Base-by-base conservation (phyloP, 1,140 invertebrate genomes). In the Euschistus heros region DNA sequence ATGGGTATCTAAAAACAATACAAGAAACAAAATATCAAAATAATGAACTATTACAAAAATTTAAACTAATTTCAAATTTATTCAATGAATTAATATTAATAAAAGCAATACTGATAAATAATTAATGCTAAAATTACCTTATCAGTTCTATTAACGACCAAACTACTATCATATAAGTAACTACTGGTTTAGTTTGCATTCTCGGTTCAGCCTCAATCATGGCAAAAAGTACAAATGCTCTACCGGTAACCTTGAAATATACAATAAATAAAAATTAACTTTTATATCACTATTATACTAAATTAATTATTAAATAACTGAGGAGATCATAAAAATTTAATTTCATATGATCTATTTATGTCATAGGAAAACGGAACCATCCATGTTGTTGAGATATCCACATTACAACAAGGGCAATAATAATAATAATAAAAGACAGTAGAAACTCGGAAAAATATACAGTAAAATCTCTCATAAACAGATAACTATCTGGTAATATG, bases 161-260 rank as follows among this genome's bases (percentile, higher is more conserved):
- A 6, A 89, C 78, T 7, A 88, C 70, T 73, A 95, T 91, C 13
- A 97, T 76, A 71, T 90, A 93, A 76, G 91, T 95, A 0, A 94
- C 81, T 1, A 89, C 86, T 0, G 91, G 89, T 69, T 92, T 91
- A 1, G 79, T 80, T 74, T 95, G 91, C 80, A 97, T 88, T 63
- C 90, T 78, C 0, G 86, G 82, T 73, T 97, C 93, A 17, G 84
- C 79, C 69, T 90, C 85, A 20, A 96, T 86, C 81, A 95, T 85
- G 2, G 79, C 77, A 75, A 95, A 93, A 26, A 97, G 74, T 5
- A 96, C 80, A 68, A 95, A 83, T 33, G 82, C 80, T 67, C 92
- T 80, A 0, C 91, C 92, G 26, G 78, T 77, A 18, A 91, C 82
- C 84, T 95, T 26, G 84, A 20, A 86, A 68, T 52, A 86, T 80